Evolutionary conservation across 2,888 invertebrate species (phyloP), one percentile per base, ranked within the genome.

Genomic region (Aphodius sticticus): DNA sequence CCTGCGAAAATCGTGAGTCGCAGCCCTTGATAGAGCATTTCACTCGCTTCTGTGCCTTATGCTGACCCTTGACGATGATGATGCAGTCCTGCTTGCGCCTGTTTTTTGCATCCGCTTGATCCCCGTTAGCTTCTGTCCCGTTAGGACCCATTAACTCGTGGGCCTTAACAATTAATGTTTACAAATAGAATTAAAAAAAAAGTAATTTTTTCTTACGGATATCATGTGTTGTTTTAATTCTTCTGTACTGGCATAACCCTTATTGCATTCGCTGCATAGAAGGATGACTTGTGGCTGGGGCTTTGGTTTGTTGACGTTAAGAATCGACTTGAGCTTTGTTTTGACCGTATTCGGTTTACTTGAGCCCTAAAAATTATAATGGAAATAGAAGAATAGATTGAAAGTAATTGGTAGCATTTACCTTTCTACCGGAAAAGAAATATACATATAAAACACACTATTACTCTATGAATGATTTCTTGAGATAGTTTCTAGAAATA

Each of bases 21-120:
- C 94, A 94, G 36, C 90, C 90, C 79, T 89, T 89, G 36, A 91
- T 86, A 2, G 90, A 87, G 85, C 93, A 93, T 81, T 86, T 87
- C 6, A 87, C 79, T 83, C 85, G 85, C 70, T 84, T 86, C 38
- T 85, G 81, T 0, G 85, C 83, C 79, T 85, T 87, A 70, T 85
- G 84, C 79, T 87, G 87, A 77, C 84, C 84, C 76, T 85, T 86
- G 4, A 87, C 82, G 2, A 86, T 77, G 16, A 69, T 77, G 35
- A 81, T 69, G 69, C 77, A 76, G 78, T 79, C 72, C 74, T 78
- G 78, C 53, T 76, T 81, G 53, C 74, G 69, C 53, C 53, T 7
- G 26, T 70, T n/a, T 70, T 71, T 71, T 12, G 16, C 71, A 15
- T 12, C 16, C 2, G 74, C 12, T 26, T 74, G 36, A 35, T 77